Base-by-base conservation (phyloP, 2,888 invertebrate genomes). In the Hirtodrosophila trivittata region DNA sequence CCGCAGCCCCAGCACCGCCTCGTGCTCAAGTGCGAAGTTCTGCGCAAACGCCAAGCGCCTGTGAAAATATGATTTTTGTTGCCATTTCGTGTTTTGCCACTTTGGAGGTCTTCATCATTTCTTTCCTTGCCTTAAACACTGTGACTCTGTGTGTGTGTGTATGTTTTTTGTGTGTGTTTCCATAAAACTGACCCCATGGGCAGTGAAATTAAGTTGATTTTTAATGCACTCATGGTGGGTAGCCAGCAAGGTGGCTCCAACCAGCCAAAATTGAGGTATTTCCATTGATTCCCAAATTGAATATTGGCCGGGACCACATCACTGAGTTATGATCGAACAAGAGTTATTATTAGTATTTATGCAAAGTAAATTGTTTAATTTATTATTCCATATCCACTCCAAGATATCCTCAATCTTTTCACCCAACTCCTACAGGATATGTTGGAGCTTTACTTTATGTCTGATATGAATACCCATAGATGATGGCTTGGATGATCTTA, bases 1-100 rank as follows among this genome's bases (percentile, higher is more conserved):
- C 30, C 38, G 16, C 49, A 39, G 9, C 47, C 56, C 59, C 41
- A 38, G 43, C 49, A 32, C 13, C 42, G 63, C 75, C 70, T 51
- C 70, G 70, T 70, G 72, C 70, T 80, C 87, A 82, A 87, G 82
- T 83, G 82, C 86, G 82, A 83, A 83, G 87, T 86, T 87, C 86
- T 82, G 82, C 87, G 86, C 82, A 83, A 87, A 83, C 87, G 86
- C 84, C 87, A 87, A 83, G 82, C 82, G 82, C 82, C 82, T 83
- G 86, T 83, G 86, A 83, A 83, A 86, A 83, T 87, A 86, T 87
- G 82, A 87, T 83, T 87, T 83, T 87, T 86, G 87, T 83, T 83
- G 82, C 83, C 82, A 87, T 83, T 86, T 87, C 80, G 83, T 86
- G 85, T 81, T 81, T 81, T 86, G 84, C 82, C 87, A 86, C 84